Percentiles rank a stretch among this genome's conserved stretches.
Evolutionary conservation across 2,797 vertebrate genomes (phyloP).

Genomic region (Heliangelus exortis): DNA sequence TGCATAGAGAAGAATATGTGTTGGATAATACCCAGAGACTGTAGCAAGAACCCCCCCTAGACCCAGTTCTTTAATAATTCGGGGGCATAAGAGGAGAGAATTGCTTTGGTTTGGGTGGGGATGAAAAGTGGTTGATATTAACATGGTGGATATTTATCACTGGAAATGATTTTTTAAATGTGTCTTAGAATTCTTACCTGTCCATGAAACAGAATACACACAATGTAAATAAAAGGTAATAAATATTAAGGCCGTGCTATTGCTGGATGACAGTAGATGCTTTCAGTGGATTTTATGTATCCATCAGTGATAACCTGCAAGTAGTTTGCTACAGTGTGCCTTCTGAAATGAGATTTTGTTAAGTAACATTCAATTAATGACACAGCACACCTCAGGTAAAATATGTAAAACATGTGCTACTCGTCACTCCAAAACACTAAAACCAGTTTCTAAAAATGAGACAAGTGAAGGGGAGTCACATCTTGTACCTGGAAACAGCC

Average conservation of each 20-base stretch:
- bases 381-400: constrained; percentile 37
- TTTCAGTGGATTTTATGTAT: constrained; percentile 32
- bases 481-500: background rate
- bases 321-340: background rate
- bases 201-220: background rate
- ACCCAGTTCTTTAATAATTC: background rate
- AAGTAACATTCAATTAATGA: constrained; percentile 40
- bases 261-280: background rate
- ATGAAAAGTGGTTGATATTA: constrained; percentile 20
- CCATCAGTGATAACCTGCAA: constrained; percentile 16
- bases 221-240: constrained; percentile 25
- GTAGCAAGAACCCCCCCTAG: background rate
- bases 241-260: constrained; percentile 33
- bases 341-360: constrained; percentile 30
- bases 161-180: background rate
- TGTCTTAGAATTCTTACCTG: background rate
- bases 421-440: background rate
- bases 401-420: constrained; percentile 6
- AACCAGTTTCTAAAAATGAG: background rate
- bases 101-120: background rate
- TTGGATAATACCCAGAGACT: background rate
- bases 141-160: background rate
- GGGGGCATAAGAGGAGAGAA: background rate
- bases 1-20: background rate
- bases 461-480: background rate